phyloP scores from a whole-genome alignment of 2,888 invertebrate genomes.

The Rhyacophila evoluta region DNA sequence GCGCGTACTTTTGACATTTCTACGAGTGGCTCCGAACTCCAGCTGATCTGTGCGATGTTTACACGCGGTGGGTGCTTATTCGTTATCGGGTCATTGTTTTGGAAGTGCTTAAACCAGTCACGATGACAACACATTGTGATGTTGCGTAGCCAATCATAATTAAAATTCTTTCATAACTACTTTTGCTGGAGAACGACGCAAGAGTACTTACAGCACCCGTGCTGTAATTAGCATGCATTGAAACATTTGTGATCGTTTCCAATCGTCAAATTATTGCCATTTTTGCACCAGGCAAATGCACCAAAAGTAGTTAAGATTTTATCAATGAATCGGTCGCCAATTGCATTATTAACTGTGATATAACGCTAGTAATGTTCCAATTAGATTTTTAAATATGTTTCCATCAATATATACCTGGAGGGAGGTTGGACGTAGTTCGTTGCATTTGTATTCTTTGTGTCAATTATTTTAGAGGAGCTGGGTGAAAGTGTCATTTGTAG shows the following conservation, averaged over 20 bases:
- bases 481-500: too few species aligned
- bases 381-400: too few species aligned
- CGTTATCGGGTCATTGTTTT: slow-evolving; percentile 11
- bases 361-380: too few species aligned
- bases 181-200: not conserved
- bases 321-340: too few species aligned
- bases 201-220: not conserved
- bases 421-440: too few species aligned
- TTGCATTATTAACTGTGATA: too few species aligned
- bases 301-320: too few species aligned
- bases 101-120: not conserved
- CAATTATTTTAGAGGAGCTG: too few species aligned
- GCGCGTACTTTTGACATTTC: too few species aligned
- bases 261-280: not conserved
- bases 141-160: not conserved
- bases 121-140: slow-evolving; percentile 16
- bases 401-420: too few species aligned
- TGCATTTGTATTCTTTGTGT: too few species aligned
- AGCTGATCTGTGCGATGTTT: not conserved
- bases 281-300: too few species aligned
- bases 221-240: not conserved
- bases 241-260: not conserved
- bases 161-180: slow-evolving; percentile 16
- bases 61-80: not conserved
- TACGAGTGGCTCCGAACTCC: not conserved